phyloP scores from a whole-genome alignment of 2,888 invertebrate species.

The Sminthurinus aureus region DNA sequence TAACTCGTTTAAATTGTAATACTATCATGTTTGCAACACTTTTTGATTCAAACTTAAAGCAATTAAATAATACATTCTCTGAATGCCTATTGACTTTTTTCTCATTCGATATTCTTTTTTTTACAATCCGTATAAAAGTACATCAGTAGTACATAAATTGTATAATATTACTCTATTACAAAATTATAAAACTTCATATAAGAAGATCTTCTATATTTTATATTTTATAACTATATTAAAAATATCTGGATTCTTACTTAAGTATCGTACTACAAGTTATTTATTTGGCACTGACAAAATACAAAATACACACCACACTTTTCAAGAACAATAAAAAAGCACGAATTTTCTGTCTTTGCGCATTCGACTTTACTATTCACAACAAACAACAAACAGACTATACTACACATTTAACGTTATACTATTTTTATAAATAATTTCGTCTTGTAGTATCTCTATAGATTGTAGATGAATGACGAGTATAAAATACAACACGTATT shows the following conservation, averaged over 20 bases:
- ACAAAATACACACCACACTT: neutral
- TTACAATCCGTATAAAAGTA: neutral
- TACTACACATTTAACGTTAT: too few relatives aligned
- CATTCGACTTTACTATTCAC: too few relatives aligned
- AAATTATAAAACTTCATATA: slow-evolving; percentile 2
- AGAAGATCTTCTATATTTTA: too few relatives aligned
- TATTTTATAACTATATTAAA: neutral
- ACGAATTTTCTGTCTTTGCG: neutral
- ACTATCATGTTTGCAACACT: too few relatives aligned
- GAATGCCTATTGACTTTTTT: neutral
- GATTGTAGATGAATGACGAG: too few relatives aligned
- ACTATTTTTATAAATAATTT: too few relatives aligned
- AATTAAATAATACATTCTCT: too few relatives aligned
- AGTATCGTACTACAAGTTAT: neutral
- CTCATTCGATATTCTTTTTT: neutral
- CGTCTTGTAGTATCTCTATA: too few relatives aligned
- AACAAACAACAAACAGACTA: too few relatives aligned
- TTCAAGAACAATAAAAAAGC: neutral
- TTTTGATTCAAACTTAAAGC: too few relatives aligned
- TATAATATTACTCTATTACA: neutral
- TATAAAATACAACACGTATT: too few relatives aligned
- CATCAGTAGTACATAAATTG: neutral
- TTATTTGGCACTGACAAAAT: neutral
- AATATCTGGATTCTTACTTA: neutral
- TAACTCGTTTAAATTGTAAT: too few relatives aligned